Evolutionary conservation across 1,140 invertebrate species (phyloP).

Genomic region (Bombus pyrosoma): DNA sequence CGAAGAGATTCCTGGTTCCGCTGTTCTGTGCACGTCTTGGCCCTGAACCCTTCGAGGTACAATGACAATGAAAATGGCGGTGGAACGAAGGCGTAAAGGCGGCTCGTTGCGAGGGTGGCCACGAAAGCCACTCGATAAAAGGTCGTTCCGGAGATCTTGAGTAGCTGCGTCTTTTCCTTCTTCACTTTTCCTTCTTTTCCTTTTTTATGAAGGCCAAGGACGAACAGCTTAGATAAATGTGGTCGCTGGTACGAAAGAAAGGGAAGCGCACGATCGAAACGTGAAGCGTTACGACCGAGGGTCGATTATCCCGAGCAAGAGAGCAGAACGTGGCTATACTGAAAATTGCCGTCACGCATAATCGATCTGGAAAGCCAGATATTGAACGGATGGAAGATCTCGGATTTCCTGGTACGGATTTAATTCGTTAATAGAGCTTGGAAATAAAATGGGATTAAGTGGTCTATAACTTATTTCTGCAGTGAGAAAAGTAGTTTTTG

Average conservation of each 20-base stretch:
- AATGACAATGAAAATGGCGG: slow-evolving; percentile 62
- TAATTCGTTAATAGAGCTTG: slow-evolving; percentile 5
- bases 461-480: background rate
- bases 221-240: slow-evolving; percentile 59
- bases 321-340: background rate
- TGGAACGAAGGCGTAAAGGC: slow-evolving; percentile 36
- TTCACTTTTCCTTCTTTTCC: slow-evolving; percentile 16
- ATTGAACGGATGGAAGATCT: background rate
- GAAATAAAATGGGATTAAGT: background rate
- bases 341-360: slow-evolving; percentile 34
- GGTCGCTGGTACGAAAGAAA: slow-evolving; percentile 1
- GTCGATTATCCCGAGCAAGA: slow-evolving; percentile 18
- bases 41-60: slow-evolving; percentile 26
- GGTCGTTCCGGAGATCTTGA: slow-evolving; percentile 51
- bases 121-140: slow-evolving; percentile 61
- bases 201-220: slow-evolving; percentile 58
- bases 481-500: background rate
- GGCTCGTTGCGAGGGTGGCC: slow-evolving; percentile 44
- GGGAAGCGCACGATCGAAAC: slow-evolving; percentile 21
- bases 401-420: background rate
- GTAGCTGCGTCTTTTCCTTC: slow-evolving; percentile 50
- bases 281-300: slow-evolving; percentile 17
- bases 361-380: background rate
- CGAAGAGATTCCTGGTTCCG: slow-evolving; percentile 39
- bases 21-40: slow-evolving; percentile 54